Evolutionary conservation across 2,113 vertebrate species (phyloP).

Genomic region (Ondatra zibethicus): DNA sequence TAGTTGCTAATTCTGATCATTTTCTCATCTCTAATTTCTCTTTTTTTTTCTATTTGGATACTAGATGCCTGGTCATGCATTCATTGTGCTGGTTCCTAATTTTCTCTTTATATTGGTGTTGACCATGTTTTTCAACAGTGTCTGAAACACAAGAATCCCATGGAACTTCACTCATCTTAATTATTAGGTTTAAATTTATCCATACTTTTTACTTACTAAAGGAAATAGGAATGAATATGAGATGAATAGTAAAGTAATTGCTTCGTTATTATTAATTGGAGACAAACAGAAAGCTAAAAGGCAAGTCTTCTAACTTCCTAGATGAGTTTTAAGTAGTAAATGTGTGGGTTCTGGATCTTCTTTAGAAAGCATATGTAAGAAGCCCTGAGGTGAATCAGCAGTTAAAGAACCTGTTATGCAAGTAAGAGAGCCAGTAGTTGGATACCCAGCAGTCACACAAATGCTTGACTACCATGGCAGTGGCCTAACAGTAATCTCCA

Average conservation of each 20-base stretch:
- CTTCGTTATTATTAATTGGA: slow-evolving; percentile 52
- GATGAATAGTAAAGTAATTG: neutral
- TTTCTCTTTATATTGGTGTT: neutral
- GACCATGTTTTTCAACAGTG: neutral
- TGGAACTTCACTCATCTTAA: neutral
- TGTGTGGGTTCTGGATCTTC: slow-evolving; percentile 70
- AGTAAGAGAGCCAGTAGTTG: neutral
- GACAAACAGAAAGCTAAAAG: slow-evolving; percentile 65
- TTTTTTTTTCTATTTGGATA: neutral
- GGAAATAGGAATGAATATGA: neutral
- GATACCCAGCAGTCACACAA: neutral
- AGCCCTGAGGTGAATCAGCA: neutral
- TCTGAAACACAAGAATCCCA: neutral
- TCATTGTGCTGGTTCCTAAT: neutral
- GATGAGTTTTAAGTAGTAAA: slow-evolving; percentile 56
- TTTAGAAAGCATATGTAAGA: slow-evolving; percentile 48
- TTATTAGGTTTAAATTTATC: neutral
- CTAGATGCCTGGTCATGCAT: neutral
- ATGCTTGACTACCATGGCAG: neutral
- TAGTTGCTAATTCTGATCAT: neutral
- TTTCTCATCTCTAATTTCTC: neutral
- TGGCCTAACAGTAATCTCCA: neutral
- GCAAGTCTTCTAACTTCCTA: slow-evolving; percentile 70
- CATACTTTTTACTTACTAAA: neutral
- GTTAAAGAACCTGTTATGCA: neutral